Percentiles rank a stretch among this genome's conserved stretches.
Evolutionary conservation across 2,113 vertebrate species (phyloP).

Genomic region (Sula dactylatra): DNA sequence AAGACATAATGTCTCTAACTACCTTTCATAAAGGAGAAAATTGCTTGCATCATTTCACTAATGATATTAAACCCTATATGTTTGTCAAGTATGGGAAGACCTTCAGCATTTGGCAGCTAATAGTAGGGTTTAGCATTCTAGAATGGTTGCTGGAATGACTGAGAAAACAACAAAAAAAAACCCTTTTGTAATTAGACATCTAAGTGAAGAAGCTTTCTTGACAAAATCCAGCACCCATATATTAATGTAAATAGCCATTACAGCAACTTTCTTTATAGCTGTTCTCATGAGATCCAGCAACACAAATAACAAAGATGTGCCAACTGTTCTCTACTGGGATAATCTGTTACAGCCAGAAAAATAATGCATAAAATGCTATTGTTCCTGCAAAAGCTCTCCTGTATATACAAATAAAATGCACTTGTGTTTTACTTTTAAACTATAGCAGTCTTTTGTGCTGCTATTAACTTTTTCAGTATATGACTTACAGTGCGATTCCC

Average conservation of each 20-base stretch:
- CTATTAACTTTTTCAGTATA: background rate
- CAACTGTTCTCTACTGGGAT: background rate
- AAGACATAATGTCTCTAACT: background rate
- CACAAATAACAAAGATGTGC: slow-evolving; percentile 21
- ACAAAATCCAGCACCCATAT: slow-evolving; percentile 24
- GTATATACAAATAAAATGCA: background rate
- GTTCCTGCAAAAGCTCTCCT: background rate
- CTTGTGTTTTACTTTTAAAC: background rate
- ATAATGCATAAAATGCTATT: background rate
- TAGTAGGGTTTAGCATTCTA: slow-evolving; percentile 31
- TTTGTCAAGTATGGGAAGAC: slow-evolving; percentile 50
- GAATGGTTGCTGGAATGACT: background rate
- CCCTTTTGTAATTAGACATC: slow-evolving; percentile 13
- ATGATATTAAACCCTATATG: slow-evolving; percentile 26
- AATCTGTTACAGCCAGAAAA: background rate
- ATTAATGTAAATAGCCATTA: slow-evolving; percentile 55
- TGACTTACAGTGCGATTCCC: background rate
- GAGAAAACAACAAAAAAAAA: slow-evolving; percentile 9
- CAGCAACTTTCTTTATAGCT: slow-evolving; percentile 30
- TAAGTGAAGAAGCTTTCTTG: slow-evolving; percentile 23
- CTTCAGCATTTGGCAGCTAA: slow-evolving; percentile 6
- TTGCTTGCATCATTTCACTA: slow-evolving; percentile 10
- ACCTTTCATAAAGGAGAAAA: background rate
- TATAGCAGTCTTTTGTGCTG: background rate
- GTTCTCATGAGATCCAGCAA: slow-evolving; percentile 5